A percentile compares a stretch with the other conserved stretches of the same genome.
phyloP scores from a whole-genome alignment of 30 jellyfish, hydroid and myxozoan genomes.

The Chironex yamaguchii region DNA sequence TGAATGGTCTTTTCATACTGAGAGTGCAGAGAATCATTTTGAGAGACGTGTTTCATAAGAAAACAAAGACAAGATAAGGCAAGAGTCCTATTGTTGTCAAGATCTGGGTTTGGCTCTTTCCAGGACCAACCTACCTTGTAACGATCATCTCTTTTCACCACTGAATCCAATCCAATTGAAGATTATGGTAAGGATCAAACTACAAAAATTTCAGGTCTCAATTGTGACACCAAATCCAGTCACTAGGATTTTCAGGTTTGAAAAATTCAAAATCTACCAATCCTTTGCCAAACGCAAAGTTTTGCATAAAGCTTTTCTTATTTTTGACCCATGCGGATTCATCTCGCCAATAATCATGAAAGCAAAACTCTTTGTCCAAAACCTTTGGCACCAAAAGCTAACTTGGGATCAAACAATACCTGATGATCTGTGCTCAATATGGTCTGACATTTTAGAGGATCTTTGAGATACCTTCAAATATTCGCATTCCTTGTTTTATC shows the following conservation, averaged over 20 bases:
- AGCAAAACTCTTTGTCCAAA: conserved; percentile 19
- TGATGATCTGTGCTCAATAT: no score
- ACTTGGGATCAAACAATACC: conserved; percentile 64
- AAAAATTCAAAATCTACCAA: background rate
- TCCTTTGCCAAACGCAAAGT: conserved; percentile 37
- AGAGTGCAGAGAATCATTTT: conserved; percentile 8
- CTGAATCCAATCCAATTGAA: conserved; percentile 14
- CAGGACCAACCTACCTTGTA: conserved; percentile 34
- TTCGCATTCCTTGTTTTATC: conserved; percentile 15
- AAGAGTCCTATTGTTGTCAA: conserved; percentile 10
- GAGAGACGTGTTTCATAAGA: conserved; percentile 15
- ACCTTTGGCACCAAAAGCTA: conserved; percentile 26
- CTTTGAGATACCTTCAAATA: background rate
- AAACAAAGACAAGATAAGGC: conserved; percentile 3
- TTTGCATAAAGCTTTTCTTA: conserved; percentile 17
- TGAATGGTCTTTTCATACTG: conserved; percentile 27
- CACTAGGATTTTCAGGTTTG: background rate
- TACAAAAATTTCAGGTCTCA: conserved; percentile 38
- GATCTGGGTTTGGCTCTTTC: conserved; percentile 3
- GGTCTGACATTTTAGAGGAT: conserved; percentile 4
- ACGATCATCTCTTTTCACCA: conserved; percentile 1
- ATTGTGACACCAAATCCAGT: conserved; percentile 25
- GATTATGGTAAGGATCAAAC: background rate
- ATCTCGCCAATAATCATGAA: background rate
- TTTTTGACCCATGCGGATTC: conserved; percentile 32